Base-by-base conservation (phyloP, 2,888 invertebrate genomes). In the Melanostoma scalare region DNA sequence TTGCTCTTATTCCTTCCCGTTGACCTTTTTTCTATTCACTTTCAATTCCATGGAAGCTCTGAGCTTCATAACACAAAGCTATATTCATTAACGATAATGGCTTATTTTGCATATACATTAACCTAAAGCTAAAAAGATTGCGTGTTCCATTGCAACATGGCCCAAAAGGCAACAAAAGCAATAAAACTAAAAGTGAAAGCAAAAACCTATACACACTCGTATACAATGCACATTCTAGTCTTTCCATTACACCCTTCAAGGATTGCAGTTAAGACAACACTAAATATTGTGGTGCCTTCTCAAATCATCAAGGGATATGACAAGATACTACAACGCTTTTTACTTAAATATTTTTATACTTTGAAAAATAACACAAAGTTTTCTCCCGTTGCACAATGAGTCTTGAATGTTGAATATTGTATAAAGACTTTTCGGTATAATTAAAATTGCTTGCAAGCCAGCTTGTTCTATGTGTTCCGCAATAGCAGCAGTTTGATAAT, bases 361-460 rank as follows among this genome's bases (percentile, higher is more conserved):
- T 53, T n/a, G n/a, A 30, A 40, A 38, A 52, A 68, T 68, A 79
- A 68, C 68, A 20, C 20, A 74, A 74, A 71, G 63, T 68, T 63
- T 50, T 46, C 55, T 40, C 48, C 53, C 73, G n/a, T 44, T 55
- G 72, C 58, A 61, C 80, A 46, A 63, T 69, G 50, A 74, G 69
- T 73, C 63, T 46, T 78, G 82, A 84, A 78, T 74, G 79, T 78
- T 74, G 78, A 84, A 78, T 74, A 84, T 78, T 74, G 78, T 78
- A 84, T 65, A 58, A 72, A 42, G 10, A 68, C 9, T 44, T 84
- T 42, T 46, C 63, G 78, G 69, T 74, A 73, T 79, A 84, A 84
- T 84, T 84, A 84, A 84, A 84, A 84, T 74, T 78, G 78, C 82
- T 74, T 56, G 42, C 82, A 84, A 78, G 68, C 71, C 67, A 48